These are phyloP conservation scores for Cerastoderma edule DNA, from an alignment of 2,888 invertebrate genomes.

Conservation along the genomic window DNA sequence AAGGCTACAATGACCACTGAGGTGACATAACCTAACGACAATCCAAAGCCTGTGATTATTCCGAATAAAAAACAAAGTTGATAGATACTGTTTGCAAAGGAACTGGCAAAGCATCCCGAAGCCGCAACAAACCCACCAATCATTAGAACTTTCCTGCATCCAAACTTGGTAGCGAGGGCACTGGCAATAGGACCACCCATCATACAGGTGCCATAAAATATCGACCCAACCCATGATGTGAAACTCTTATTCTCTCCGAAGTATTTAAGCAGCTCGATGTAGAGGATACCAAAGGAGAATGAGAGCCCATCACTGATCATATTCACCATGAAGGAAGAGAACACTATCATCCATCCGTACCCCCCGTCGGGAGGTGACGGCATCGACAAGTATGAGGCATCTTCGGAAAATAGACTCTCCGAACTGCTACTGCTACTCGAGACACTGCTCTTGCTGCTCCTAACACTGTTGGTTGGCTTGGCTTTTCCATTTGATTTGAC, in stretches of 20 bases:
- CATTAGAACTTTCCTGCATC: slow-evolving; percentile 81
- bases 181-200: slow-evolving; percentile 83
- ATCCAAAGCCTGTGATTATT: slow-evolving; percentile 81
- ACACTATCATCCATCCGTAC: slow-evolving; percentile 96
- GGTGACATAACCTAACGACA: slow-evolving; percentile 82
- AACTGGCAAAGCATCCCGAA: slow-evolving; percentile 78
- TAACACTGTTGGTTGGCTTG: slow-evolving; percentile 24
- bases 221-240: slow-evolving; percentile 94
- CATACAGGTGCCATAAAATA: slow-evolving; percentile 96
- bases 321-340: slow-evolving; percentile 94
- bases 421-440: slow-evolving; percentile 55
- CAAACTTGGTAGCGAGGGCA: slow-evolving; percentile 81
- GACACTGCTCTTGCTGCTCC: slow-evolving; percentile 53
- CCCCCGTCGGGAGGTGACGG: slow-evolving; percentile 90
- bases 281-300: slow-evolving; percentile 96
- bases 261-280: slow-evolving; percentile 92
- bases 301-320: slow-evolving; percentile 96
- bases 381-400: slow-evolving; percentile 59
- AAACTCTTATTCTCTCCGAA: slow-evolving; percentile 93
- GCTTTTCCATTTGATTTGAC: slow-evolving; percentile 24
- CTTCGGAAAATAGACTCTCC: slow-evolving; percentile 54
- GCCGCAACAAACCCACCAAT: slow-evolving; percentile 80
- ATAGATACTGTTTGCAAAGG: slow-evolving; percentile 77
- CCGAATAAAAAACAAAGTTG: slow-evolving; percentile 82
- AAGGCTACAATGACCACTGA: slow-evolving; percentile 83